Percentiles rank a stretch among this genome's conserved stretches.
phyloP scores from a whole-genome alignment of 23 tunicate species.

The Ascidia mentula region DNA sequence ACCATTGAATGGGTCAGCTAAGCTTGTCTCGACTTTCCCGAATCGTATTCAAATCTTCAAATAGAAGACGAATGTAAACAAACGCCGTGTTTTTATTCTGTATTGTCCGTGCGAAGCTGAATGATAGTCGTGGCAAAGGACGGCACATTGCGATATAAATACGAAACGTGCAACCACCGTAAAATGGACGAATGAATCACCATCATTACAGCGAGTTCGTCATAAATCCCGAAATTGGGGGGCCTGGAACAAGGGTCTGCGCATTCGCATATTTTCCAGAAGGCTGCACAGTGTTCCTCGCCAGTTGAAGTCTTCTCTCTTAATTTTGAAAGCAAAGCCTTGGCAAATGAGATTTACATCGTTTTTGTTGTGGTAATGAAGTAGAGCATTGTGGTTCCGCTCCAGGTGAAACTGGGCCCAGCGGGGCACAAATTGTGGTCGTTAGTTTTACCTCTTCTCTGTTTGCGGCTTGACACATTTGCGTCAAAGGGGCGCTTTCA shows the following conservation, averaged over 20 bases:
- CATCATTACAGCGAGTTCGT: neutral
- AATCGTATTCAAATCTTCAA: neutral
- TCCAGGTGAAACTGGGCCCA: no score
- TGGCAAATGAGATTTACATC: no score
- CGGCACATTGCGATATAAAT: neutral
- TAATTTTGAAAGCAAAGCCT: no score
- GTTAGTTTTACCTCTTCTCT: neutral
- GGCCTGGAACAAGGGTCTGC: neutral
- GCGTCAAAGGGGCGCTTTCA: neutral
- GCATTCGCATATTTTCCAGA: neutral
- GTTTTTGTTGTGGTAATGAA: no score
- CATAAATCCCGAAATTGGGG: slow-evolving; percentile 4
- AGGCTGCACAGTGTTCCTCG: no score
- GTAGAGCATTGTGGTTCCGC: no score
- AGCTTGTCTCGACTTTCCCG: no score
- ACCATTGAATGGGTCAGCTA: no score
- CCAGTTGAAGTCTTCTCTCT: no score
- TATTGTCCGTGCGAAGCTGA: neutral
- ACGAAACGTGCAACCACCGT: neutral
- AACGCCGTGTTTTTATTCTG: neutral
- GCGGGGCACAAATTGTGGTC: slow-evolving; percentile 5
- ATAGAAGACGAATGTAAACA: neutral
- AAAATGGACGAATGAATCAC: slow-evolving; percentile 1
- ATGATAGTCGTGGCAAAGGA: neutral
- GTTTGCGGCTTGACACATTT: slow-evolving; percentile 3